Base-by-base conservation (phyloP, 2,888 invertebrate genomes). In the Sphaerophoria rueppellii region DNA sequence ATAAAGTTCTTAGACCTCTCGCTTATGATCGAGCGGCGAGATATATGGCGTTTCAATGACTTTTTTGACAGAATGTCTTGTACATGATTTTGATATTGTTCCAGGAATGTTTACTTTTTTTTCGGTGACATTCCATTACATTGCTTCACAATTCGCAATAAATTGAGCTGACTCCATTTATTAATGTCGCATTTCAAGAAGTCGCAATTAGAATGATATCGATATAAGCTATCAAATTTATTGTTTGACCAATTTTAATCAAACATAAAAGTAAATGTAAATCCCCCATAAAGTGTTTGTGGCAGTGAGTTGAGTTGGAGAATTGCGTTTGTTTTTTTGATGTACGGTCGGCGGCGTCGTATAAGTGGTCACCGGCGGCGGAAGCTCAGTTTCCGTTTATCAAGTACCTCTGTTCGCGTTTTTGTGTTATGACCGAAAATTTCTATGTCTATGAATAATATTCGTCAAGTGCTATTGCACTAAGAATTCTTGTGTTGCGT, bases 1-100 rank as follows among this genome's bases (percentile, higher is more conserved):
- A 58, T 46, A 67, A 67, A n/a, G 65, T 67, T 67, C 65, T 24
- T 35, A 67, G 52, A 67, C 65, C 65, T 52, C 46, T 24, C n/a
- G 24, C 1, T 37, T 16, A 40, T 52, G 35, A 34, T 67, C 24
- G 65, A 52, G 52, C 16, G 24, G n/a, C 50, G 12, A 55, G 12
- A 52, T n/a, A 65, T 35, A 24, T 35, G 35, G 16, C 4, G 50
- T 52, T 50, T 35, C 57, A 58, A 0, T 6, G 48, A 6, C 12
- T 12, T 34, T 34, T 24, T 37, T 37, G 52, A 52, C 65, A 67
- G 65, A 35, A 52, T 24, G n/a, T 7, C 11, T 12, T 11, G 11
- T 7, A 52, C 24, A 58, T 4, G 14, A 4, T 37, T 6, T 52
- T 24, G 24, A 24, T 40, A n/a, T 32, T 34, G 0, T 61, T 61